These are phyloP conservation scores for Fringilla coelebs DNA, from an alignment of 2,797 vertebrate genomes.

Conservation along the genomic window DNA sequence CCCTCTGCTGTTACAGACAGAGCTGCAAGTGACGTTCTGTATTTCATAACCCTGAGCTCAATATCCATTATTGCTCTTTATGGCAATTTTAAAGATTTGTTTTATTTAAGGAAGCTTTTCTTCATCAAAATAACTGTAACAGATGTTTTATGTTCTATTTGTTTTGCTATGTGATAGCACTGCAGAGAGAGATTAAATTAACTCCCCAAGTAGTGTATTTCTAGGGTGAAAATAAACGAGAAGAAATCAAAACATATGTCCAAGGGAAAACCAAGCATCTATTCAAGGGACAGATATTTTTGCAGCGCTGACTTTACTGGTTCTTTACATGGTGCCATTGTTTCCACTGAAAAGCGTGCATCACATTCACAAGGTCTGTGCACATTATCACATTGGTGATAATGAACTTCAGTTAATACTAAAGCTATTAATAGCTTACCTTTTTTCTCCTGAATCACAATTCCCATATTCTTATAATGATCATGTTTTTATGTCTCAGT, in stretches of 20 bases:
- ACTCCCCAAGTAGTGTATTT: background rate
- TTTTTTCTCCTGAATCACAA: background rate
- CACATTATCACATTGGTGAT: background rate
- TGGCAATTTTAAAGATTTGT: slow-evolving; percentile 39
- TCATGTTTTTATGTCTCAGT: background rate
- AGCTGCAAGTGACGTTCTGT: background rate
- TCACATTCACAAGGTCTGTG: background rate
- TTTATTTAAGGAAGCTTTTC: slow-evolving; percentile 54
- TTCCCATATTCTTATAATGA: background rate
- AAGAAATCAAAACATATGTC: background rate
- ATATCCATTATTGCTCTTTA: slow-evolving; percentile 10
- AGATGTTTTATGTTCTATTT: slow-evolving; percentile 47
- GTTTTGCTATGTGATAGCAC: slow-evolving; percentile 12
- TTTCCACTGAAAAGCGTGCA: background rate
- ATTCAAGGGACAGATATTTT: background rate
- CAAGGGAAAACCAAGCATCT: background rate
- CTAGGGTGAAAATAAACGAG: background rate
- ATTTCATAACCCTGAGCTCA: background rate
- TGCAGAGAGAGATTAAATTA: slow-evolving; percentile 35
- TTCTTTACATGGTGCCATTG: background rate
- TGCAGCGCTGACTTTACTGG: background rate
- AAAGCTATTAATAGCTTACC: background rate
- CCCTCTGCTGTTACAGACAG: background rate
- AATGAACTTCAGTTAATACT: background rate
- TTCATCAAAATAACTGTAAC: slow-evolving; percentile 10